Conservation (phyloP, 2,113 vertebrate species). For the Pampusana beccarii region DNA sequence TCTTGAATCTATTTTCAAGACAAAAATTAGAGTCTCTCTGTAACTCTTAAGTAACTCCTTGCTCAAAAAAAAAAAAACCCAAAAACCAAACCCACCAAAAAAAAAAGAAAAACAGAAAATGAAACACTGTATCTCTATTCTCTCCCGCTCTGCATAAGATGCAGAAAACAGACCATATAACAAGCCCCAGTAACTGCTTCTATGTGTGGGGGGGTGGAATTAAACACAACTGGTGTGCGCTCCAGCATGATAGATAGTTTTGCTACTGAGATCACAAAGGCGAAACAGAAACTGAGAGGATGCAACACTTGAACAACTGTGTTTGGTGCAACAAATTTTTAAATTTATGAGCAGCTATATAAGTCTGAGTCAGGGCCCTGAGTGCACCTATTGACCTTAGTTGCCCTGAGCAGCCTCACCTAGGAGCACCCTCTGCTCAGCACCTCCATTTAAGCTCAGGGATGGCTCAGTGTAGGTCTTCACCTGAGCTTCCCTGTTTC, state of each 20-base stretch:
- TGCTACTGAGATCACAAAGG: neutral
- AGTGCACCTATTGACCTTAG: neutral
- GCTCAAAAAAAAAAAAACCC: neutral
- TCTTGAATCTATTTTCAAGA: neutral
- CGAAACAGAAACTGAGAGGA: neutral
- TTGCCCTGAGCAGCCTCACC: neutral
- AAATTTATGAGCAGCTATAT: neutral
- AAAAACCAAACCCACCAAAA: too few relatives aligned
- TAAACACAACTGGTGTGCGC: neutral
- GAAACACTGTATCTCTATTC: neutral
- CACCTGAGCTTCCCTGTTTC: neutral
- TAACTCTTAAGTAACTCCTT: neutral
- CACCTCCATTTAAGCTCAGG: neutral
- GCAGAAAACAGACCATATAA: neutral
- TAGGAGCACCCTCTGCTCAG: neutral
- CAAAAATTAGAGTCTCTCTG: neutral
- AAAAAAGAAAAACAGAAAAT: neutral
- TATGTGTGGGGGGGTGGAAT: neutral
- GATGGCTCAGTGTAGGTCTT: neutral
- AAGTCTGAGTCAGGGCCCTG: neutral
- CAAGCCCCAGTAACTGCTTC: neutral
- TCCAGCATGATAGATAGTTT: neutral
- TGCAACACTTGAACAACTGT: neutral
- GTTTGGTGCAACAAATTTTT: neutral
- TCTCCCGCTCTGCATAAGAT: neutral